These are phyloP conservation scores for Pipa parva DNA, from an alignment of 2,113 vertebrate species.

Conservation along the genomic window DNA sequence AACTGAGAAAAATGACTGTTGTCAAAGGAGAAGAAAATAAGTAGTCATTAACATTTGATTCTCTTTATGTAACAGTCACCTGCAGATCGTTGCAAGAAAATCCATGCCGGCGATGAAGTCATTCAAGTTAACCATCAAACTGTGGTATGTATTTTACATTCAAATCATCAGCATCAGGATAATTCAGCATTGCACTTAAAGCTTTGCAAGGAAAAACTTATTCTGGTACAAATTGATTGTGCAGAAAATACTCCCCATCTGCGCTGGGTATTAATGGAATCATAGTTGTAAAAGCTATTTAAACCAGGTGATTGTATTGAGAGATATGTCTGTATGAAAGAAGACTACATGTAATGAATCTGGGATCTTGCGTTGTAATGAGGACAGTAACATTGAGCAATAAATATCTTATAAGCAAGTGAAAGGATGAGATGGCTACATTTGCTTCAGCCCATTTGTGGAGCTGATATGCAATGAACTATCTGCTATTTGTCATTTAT, in stretches of 20 bases:
- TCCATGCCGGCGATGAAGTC: conserved; percentile 89
- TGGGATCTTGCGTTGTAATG: background rate
- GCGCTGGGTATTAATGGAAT: background rate
- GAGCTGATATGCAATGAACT: no score
- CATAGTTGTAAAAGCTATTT: background rate
- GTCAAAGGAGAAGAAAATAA: conserved; percentile 55
- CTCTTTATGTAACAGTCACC: conserved; percentile 81
- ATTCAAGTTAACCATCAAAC: conserved; percentile 84
- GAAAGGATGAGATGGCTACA: no score
- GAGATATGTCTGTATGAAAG: no score
- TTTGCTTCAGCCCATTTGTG: no score
- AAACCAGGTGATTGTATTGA: no score
- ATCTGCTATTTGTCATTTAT: no score
- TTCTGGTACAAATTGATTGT: background rate
- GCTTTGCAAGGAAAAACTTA: background rate
- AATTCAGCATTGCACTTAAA: conserved; percentile 6
- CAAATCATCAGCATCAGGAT: background rate
- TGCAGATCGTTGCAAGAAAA: conserved; percentile 94
- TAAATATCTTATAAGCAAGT: no score
- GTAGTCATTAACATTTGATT: conserved; percentile 69
- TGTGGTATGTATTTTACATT: conserved; percentile 73
- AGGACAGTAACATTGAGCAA: background rate
- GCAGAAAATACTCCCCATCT: background rate
- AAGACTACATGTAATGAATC: background rate
- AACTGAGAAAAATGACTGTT: conserved; percentile 54